A percentile compares a stretch with the other conserved stretches of the same genome.
phyloP scores from a whole-genome alignment of 2,797 vertebrate genomes.

The Enteromius trimaculatus region DNA sequence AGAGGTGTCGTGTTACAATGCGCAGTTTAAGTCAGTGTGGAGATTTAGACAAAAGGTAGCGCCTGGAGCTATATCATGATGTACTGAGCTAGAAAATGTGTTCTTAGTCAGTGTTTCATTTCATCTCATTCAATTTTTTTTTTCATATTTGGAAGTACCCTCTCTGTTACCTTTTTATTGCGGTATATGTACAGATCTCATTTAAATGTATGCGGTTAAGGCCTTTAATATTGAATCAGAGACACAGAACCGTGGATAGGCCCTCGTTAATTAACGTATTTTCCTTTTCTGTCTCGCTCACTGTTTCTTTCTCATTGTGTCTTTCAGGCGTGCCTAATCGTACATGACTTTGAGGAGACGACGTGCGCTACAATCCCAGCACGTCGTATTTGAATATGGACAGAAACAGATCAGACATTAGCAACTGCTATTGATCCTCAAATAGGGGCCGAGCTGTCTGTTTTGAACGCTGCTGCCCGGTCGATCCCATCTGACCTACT shows the following conservation, averaged over 20 bases:
- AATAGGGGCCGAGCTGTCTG: conserved; percentile 72
- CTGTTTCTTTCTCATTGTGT: conserved; percentile 53
- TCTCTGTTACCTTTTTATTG: conserved; percentile 63
- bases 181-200: conserved; percentile 55
- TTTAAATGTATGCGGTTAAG: conserved; percentile 51
- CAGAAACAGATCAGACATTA: conserved; percentile 75
- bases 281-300: conserved; percentile 57
- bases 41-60: conserved; percentile 80
- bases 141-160: conserved; percentile 69
- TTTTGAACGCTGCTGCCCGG: conserved; percentile 64
- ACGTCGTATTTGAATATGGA: conserved; percentile 78
- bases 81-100: conserved; percentile 69
- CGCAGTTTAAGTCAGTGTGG: conserved; percentile 78
- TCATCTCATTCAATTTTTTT: conserved; percentile 67
- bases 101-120: conserved; percentile 70
- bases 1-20: conserved; percentile 80
- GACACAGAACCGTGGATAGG: conserved; percentile 46
- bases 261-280: conserved; percentile 67
- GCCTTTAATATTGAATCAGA: conserved; percentile 59
- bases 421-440: conserved; percentile 77
- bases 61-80: conserved; percentile 76
- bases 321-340: conserved; percentile 69
- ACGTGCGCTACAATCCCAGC: conserved; percentile 64
- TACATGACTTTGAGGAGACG: conserved; percentile 71
- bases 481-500: conserved; percentile 77